Percentiles rank a stretch among this genome's conserved stretches.
Evolutionary conservation across 2,797 vertebrate genomes (phyloP).

Genomic region (Coracias cyanogaster): DNA sequence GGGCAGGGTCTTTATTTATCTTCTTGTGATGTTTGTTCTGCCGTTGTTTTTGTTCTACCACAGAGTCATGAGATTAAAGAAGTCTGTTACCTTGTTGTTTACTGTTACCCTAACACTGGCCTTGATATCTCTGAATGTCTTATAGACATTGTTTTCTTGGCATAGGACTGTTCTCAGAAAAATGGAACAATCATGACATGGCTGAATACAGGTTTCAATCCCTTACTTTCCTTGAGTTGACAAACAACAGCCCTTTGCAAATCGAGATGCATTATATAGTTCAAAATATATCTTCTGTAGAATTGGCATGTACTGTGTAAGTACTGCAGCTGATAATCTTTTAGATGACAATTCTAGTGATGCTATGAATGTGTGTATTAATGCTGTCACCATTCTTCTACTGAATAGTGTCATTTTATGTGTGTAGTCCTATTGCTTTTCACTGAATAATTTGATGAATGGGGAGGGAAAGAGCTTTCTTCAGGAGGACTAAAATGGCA

Average conservation of each 20-base stretch:
- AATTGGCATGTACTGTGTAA: not conserved
- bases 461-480: not conserved
- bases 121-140: not conserved
- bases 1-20: not conserved
- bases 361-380: not conserved
- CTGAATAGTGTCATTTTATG: not conserved
- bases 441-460: not conserved
- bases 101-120: not conserved
- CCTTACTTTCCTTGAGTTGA: not conserved
- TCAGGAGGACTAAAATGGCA: not conserved
- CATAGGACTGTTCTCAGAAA: not conserved
- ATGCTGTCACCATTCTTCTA: not conserved
- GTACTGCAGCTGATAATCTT: not conserved
- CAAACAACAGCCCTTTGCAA: conserved; percentile 10
- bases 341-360: not conserved
- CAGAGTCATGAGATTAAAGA: not conserved
- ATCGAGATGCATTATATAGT: not conserved
- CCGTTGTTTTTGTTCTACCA: not conserved
- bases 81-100: not conserved
- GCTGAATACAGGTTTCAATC: not conserved
- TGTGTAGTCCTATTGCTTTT: not conserved
- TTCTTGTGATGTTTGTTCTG: not conserved
- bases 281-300: not conserved
- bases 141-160: not conserved
- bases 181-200: not conserved